Evolutionary conservation across 2,113 vertebrate genomes (phyloP), one percentile per base, ranked within the genome.

Genomic region (Promerops cafer): DNA sequence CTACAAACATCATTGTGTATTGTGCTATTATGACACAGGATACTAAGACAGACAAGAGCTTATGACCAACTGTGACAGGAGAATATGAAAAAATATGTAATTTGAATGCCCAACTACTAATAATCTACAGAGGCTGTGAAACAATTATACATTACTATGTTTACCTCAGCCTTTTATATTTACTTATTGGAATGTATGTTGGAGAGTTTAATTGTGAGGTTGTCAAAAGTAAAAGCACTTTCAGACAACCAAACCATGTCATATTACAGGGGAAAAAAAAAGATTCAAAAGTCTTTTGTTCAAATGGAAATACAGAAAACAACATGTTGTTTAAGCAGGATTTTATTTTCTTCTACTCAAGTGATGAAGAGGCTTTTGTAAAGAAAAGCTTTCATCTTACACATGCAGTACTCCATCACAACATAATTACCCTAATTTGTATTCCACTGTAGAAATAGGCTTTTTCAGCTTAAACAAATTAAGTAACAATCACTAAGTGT

Each of bases 351-450:
- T 79, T 93, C 85, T 93, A 94, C 87, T 94, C 85, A 83, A 97
- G 85, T 95, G 93, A 96, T 94, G 96, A 96, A 89, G 91, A 94
- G 88, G 85, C 96, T 95, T 96, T 97, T 97, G 91, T 97, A 87
- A 96, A 96, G 94, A 92, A 97, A 95, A 86, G 90, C 97, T 97
- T 97, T 97, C 89, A 96, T 97, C 92, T 97, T 97, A 96, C 61
- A 95, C 92, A 97, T 87, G 93, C 95, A 95, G 82, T 85, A 91
- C 95, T 96, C 94, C 87, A 96, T 96, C 96, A 97, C 93, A 96
- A 96, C 74, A 83, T 97, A 97, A 97, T 97, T 97, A 97, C 92
- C 96, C 96, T 97, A 96, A 97, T 97, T 97, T 97, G 97, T 97
- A 97, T 97, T 97, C 97, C 64, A 61, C 94, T 93, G 92, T 95